Evolutionary conservation across 2,888 invertebrate genomes (phyloP), one percentile per base, ranked within the genome.

Genomic region (Mesorhabditis sp.): DNA sequence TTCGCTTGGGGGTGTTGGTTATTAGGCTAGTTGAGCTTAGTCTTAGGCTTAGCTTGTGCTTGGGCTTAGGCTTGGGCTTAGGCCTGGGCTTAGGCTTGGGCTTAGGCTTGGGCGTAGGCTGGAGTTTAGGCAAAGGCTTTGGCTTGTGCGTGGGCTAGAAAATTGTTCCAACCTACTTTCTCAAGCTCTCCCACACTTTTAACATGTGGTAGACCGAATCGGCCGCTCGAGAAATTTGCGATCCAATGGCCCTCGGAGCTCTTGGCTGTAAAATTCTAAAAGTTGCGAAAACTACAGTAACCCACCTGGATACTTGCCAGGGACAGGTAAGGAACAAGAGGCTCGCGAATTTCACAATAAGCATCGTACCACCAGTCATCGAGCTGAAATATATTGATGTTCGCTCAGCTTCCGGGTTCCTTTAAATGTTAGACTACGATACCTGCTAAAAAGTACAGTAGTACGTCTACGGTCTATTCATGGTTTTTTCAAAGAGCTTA

Each of bases 291-390:
- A 50, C 7, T 50, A n/a, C n/a, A n/a, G 10, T 50, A 50, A 50
- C 63, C 42, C 5, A 45, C 44, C 43, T 68, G 62, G 42, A 63
- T 62, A n/a, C 74, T 71, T 61, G 75, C 77, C 13, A 79, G 70
- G 43, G 72, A 74, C 4, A 76, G 70, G 45, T 67, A 75, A 1
- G 78, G 78, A 50, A 72, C 73, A 43, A 80, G 62, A 4, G 80
- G 79, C 43, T 74, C 76, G 10, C 80, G 70, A 44, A 76, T 75
- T n/a, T 76, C 76, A 2, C 69, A 73, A 69, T 80, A 80, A 0
- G 72, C 79, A 68, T 81, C 77, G 69, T 81, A 79, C 80, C 80
- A 81, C 79, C 79, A 81, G 42, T 80, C 78, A 45, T 78, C 78
- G 7, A 81, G 72, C 80, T 80, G 72, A 68, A 77, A 70, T 45